phyloP scores from a whole-genome alignment of 2,113 vertebrate genomes.

The Hiodon alosoides region DNA sequence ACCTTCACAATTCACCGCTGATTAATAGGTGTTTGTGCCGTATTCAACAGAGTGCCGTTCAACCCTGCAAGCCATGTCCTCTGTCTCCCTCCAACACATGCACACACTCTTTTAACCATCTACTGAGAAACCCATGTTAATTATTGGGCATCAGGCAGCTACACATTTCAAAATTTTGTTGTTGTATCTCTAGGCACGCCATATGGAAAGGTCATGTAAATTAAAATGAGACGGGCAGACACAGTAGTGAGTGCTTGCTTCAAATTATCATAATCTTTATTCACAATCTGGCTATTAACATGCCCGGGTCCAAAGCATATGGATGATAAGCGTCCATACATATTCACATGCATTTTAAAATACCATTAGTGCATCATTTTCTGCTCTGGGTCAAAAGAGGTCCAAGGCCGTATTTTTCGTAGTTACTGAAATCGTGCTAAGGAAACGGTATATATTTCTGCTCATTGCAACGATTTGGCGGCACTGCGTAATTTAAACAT shows the following conservation, averaged over 20 bases:
- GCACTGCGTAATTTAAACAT: not conserved
- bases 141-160: slow-evolving; percentile 37
- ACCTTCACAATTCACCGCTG: slow-evolving; percentile 33
- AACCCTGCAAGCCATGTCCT: slow-evolving; percentile 30
- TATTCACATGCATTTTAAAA: slow-evolving; percentile 27
- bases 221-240: slow-evolving; percentile 12
- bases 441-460: not conserved
- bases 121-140: slow-evolving; percentile 44
- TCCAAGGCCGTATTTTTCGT: not conserved
- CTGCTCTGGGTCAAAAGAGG: not conserved
- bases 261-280: slow-evolving; percentile 43
- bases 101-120: not conserved
- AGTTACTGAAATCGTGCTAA: not conserved
- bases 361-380: not conserved
- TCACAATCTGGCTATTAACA: slow-evolving; percentile 48
- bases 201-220: slow-evolving; percentile 48
- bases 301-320: slow-evolving; percentile 38
- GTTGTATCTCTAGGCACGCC: slow-evolving; percentile 36
- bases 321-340: slow-evolving; percentile 32
- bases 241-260: slow-evolving; percentile 27
- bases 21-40: slow-evolving; percentile 52
- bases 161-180: slow-evolving; percentile 34
- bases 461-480: not conserved
- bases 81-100: not conserved
- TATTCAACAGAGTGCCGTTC: slow-evolving; percentile 37